phyloP scores from a whole-genome alignment of 2,113 vertebrate species.

The Acanthochromis polyacanthus region DNA sequence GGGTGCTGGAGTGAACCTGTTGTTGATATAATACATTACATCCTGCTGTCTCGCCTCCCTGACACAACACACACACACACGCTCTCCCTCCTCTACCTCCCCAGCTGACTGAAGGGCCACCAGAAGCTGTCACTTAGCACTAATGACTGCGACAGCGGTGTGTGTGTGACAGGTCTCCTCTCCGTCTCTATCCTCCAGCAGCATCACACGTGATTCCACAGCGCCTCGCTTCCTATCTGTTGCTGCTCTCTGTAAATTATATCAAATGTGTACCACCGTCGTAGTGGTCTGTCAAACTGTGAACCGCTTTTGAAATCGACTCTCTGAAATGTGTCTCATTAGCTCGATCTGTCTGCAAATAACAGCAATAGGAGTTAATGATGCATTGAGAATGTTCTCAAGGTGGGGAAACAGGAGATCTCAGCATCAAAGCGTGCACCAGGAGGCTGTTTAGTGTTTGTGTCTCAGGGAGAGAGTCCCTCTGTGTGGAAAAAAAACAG shows the following conservation, averaged over 20 bases:
- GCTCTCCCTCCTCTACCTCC: slow-evolving; percentile 24
- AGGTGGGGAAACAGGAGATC: slow-evolving; percentile 56
- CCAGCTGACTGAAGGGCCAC: slow-evolving; percentile 66
- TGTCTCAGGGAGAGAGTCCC: slow-evolving; percentile 60
- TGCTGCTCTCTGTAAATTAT: slow-evolving; percentile 70
- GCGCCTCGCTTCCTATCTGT: slow-evolving; percentile 52
- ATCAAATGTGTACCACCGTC: slow-evolving; percentile 63
- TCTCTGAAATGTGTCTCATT: slow-evolving; percentile 76
- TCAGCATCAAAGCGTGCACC: slow-evolving; percentile 70
- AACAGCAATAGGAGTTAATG: slow-evolving; percentile 68
- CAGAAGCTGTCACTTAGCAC: slow-evolving; percentile 79
- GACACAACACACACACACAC: slow-evolving; percentile 47
- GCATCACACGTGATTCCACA: slow-evolving; percentile 54
- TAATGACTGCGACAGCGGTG: slow-evolving; percentile 75
- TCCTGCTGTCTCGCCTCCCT: slow-evolving; percentile 56
- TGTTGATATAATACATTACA: slow-evolving; percentile 76
- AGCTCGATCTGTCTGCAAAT: slow-evolving; percentile 60
- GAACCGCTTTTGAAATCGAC: slow-evolving; percentile 51
- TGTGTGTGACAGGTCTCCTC: slow-evolving; percentile 74
- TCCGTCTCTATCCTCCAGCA: slow-evolving; percentile 51
- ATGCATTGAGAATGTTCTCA: slow-evolving; percentile 63
- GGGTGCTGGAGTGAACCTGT: slow-evolving; percentile 74
- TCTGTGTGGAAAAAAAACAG: slow-evolving; percentile 71
- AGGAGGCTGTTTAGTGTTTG: slow-evolving; percentile 72
- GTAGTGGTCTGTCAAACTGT: slow-evolving; percentile 67